These are phyloP conservation scores for Nylanderia fulva DNA, from an alignment of 1,140 invertebrate species.

Conservation along the genomic window DNA sequence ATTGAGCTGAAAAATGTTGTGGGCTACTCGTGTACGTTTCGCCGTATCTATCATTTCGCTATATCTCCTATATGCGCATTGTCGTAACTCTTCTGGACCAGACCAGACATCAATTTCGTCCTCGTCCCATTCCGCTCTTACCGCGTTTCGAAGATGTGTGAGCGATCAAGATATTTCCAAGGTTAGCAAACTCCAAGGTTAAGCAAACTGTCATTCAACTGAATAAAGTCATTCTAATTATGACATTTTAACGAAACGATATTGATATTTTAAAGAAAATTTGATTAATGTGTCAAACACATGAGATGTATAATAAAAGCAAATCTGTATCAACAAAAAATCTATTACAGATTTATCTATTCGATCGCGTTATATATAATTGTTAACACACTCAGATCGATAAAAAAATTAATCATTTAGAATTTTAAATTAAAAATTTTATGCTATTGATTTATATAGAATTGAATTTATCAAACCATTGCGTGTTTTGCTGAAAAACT, in stretches of 20 bases:
- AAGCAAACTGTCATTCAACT: neutral
- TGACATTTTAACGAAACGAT: neutral
- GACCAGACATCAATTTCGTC: slow-evolving; percentile 37
- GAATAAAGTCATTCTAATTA: slow-evolving; percentile 4
- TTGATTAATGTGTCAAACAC: neutral
- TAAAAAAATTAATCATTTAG: neutral
- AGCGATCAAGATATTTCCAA: neutral
- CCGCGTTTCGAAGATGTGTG: neutral
- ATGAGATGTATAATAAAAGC: neutral
- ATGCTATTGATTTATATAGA: no score
- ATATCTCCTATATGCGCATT: slow-evolving; percentile 36
- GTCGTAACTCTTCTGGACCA: slow-evolving; percentile 34
- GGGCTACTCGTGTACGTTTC: slow-evolving; percentile 37
- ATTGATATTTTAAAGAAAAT: neutral
- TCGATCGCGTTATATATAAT: no score
- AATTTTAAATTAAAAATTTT: no score
- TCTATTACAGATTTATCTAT: neutral
- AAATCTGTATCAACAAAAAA: neutral
- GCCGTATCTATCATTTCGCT: slow-evolving; percentile 42
- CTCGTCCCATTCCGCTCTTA: neutral
- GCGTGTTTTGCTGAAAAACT: no score
- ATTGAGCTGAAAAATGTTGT: slow-evolving; percentile 22
- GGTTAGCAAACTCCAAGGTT: neutral
- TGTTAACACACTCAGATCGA: neutral
- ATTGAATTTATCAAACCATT: no score